Conservation (phyloP, 1,140 invertebrate species). For the Drosophila pallidifrons region DNA sequence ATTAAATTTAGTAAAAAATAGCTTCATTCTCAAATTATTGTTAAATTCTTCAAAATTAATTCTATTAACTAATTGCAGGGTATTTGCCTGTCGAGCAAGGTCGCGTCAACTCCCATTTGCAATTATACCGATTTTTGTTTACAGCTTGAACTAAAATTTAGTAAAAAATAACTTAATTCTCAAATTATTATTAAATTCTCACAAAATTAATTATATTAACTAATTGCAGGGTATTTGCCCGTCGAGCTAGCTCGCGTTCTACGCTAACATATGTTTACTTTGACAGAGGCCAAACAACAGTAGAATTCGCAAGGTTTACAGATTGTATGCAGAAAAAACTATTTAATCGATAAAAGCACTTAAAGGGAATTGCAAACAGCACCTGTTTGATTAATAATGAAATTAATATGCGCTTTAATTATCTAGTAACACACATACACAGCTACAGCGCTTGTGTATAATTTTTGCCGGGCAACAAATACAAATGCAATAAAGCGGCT, state of each 20-base stretch:
- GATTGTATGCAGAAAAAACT: background rate
- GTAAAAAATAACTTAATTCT: too few relatives aligned
- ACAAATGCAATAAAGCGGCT: background rate
- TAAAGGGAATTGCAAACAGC: constrained; percentile 12
- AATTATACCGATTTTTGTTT: too few relatives aligned
- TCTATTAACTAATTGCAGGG: background rate
- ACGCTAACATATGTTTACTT: constrained; percentile 30
- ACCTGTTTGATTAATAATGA: constrained; percentile 44
- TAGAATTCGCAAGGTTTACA: background rate
- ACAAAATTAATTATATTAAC: too few relatives aligned
- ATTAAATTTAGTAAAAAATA: too few relatives aligned
- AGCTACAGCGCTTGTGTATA: background rate
- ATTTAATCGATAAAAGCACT: constrained; percentile 12
- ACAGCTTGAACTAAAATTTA: too few relatives aligned
- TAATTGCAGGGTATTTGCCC: background rate
- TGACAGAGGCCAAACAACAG: background rate
- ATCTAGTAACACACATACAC: constrained; percentile 5
- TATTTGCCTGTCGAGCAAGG: background rate
- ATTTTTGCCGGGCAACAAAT: constrained; percentile 8
- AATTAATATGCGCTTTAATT: constrained; percentile 26
- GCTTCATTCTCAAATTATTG: too few relatives aligned
- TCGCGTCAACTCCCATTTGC: too few relatives aligned
- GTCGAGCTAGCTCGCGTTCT: background rate
- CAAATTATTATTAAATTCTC: too few relatives aligned
- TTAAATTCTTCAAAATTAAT: too few relatives aligned